Evolutionary conservation across 1,140 invertebrate genomes (phyloP), one percentile per base, ranked within the genome.

Genomic region (Dendrolimus kikuchii): DNA sequence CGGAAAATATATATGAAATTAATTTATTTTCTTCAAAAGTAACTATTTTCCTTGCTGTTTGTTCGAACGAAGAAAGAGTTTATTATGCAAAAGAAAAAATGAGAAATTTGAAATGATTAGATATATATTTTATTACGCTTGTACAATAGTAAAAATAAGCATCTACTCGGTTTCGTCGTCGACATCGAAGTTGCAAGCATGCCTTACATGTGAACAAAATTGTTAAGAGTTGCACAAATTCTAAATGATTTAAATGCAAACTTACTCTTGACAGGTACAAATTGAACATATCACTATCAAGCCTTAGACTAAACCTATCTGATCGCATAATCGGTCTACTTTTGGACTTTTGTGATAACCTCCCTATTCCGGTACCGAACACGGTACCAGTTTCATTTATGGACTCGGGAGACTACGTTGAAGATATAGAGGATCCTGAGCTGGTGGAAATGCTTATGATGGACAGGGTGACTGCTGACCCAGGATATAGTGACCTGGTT

Each of bases 291-390:
- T 90, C 90, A 1, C 81, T 95, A 38, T 92, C 91, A 8, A 92
- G 91, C 50, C 54, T 95, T 4, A 95, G 95, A 64, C 78, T 95
- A 7, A 95, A 95, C 76, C 74, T 96, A 51, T 95, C 94, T 1
- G 94, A 96, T 78, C 89, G 91, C 40, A 91, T 93, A 67, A 87
- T 95, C 36, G 87, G 90, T 6, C 69, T 90, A 40, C 72, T 95
- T 0, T 79, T 92, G 51, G 91, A 93, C 50, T 95, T 95, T 72
- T 73, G 92, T 38, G 91, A 93, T 58, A 91, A 92, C 62, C 80
- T 94, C 38, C 91, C 93, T 0, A 66, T 88, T 74, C 76, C 92
- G 0, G 87, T 77, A 4, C 89, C 74, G 0, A 87, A 82, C 53
- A 85, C 85, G 0, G 81, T 88, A 4, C 85, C 87, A 0, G 78